Conservation (phyloP, 2,113 vertebrate species). For the Heterocephalus glaber region DNA sequence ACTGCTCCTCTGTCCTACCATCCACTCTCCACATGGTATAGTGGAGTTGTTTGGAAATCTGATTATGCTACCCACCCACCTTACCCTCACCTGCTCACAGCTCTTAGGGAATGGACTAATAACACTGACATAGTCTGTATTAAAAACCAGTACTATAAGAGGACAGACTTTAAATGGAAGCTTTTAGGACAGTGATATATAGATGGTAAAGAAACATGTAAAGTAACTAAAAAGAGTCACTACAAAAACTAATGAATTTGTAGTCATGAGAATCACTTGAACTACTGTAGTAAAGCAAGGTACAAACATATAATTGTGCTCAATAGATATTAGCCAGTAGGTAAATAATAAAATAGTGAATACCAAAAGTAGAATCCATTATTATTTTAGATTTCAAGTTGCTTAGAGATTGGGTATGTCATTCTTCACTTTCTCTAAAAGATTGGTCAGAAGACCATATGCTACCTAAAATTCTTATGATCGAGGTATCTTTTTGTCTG, state of each 20-base stretch:
- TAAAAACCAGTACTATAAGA: neutral
- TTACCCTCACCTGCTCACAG: neutral
- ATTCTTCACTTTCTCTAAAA: neutral
- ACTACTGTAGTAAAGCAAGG: neutral
- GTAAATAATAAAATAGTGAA: neutral
- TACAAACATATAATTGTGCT: neutral
- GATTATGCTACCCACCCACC: no score
- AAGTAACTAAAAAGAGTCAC: neutral
- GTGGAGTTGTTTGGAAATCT: neutral
- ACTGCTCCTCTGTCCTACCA: neutral
- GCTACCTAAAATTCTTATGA: neutral
- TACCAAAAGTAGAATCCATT: neutral
- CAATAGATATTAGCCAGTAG: neutral
- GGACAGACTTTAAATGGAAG: neutral
- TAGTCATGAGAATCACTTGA: neutral
- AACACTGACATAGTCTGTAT: neutral
- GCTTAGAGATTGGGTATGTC: neutral
- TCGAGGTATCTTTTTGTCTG: neutral
- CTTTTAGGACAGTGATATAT: neutral
- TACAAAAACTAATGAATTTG: neutral
- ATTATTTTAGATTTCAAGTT: neutral
- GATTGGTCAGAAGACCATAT: neutral
- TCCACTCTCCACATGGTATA: neutral
- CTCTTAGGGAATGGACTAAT: neutral
- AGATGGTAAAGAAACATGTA: neutral